These are phyloP conservation scores for Stegana nigrithorax DNA, from an alignment of 2,888 invertebrate genomes.

Conservation along the genomic window DNA sequence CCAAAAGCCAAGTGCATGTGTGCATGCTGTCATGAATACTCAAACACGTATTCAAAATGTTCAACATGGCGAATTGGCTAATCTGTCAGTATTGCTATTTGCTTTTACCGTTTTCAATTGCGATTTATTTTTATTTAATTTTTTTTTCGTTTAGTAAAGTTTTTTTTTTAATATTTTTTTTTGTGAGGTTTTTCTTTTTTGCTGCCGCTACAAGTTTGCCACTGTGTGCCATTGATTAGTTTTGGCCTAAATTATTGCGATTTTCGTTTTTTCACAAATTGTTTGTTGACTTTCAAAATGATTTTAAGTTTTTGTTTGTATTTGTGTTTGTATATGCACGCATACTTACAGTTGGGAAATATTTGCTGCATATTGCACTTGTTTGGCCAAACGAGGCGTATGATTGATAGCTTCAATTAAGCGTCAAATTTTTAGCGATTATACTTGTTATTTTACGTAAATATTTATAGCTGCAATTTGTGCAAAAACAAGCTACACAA, in stretches of 20 bases:
- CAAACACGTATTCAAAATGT: conserved; percentile 36
- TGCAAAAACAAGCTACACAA: background rate
- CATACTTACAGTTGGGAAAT: too few species aligned
- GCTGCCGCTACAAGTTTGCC: conserved; percentile 50
- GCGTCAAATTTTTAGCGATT: conserved; percentile 52
- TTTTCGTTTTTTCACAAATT: background rate
- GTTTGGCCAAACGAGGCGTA: background rate
- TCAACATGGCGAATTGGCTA: conserved; percentile 30
- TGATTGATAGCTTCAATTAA: conserved; percentile 52
- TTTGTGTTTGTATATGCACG: conserved; percentile 13
- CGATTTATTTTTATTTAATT: background rate
- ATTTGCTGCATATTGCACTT: background rate
- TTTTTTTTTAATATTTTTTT: background rate
- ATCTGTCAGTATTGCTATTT: too few species aligned
- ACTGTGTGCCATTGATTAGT: conserved; percentile 51
- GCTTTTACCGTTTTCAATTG: too few species aligned
- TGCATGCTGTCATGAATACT: conserved; percentile 39
- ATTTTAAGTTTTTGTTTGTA: conserved; percentile 21
- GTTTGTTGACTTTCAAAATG: conserved; percentile 22
- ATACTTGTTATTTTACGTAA: conserved; percentile 21
- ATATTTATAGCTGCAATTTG: background rate
- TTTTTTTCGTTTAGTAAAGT: conserved; percentile 20
- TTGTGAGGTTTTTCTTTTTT: background rate
- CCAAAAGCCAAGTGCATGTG: background rate
- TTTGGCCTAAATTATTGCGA: conserved; percentile 34